phyloP scores from a whole-genome alignment of 2,888 invertebrate species.

The Odontocerum albicorne region DNA sequence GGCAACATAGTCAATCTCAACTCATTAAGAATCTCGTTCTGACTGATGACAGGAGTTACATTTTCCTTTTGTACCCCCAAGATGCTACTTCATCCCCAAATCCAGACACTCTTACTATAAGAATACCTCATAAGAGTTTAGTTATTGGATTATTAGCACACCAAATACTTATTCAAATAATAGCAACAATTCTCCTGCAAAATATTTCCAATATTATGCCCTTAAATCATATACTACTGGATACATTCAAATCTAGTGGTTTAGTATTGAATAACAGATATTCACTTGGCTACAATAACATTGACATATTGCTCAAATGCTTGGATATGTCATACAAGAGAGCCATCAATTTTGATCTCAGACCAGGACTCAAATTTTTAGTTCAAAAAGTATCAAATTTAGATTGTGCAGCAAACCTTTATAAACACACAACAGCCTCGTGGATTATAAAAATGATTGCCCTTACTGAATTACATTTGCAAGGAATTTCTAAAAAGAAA shows the following conservation, averaged over 20 bases:
- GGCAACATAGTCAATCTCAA: slow-evolving; percentile 25
- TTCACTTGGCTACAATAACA: slow-evolving; percentile 60
- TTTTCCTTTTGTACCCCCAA: slow-evolving; percentile 82
- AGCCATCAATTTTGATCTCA: slow-evolving; percentile 83
- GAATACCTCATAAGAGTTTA: slow-evolving; percentile 85
- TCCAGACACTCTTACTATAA: slow-evolving; percentile 75
- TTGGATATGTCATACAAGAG: slow-evolving; percentile 81
- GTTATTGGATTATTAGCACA: slow-evolving; percentile 89
- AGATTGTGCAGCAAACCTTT: slow-evolving; percentile 85
- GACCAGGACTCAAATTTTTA: slow-evolving; percentile 91
- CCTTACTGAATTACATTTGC: slow-evolving; percentile 68
- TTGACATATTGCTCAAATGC: slow-evolving; percentile 73
- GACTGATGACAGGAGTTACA: slow-evolving; percentile 83
- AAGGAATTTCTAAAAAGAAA: slow-evolving; percentile 23
- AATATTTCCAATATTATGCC: slow-evolving; percentile 66
- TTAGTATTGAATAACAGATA: slow-evolving; percentile 53
- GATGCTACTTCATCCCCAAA: slow-evolving; percentile 71
- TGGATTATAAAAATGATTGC: slow-evolving; percentile 89
- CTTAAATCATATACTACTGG: slow-evolving; percentile 63
- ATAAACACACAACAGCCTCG: slow-evolving; percentile 88
- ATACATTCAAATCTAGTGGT: slow-evolving; percentile 52
- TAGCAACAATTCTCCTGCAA: slow-evolving; percentile 84
- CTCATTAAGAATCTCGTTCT: slow-evolving; percentile 49
- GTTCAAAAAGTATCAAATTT: slow-evolving; percentile 90
- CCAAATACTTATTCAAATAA: slow-evolving; percentile 89